Evolutionary conservation across 1,140 invertebrate species (phyloP), one percentile per base, ranked within the genome.

Genomic region (Cyclina sinensis): DNA sequence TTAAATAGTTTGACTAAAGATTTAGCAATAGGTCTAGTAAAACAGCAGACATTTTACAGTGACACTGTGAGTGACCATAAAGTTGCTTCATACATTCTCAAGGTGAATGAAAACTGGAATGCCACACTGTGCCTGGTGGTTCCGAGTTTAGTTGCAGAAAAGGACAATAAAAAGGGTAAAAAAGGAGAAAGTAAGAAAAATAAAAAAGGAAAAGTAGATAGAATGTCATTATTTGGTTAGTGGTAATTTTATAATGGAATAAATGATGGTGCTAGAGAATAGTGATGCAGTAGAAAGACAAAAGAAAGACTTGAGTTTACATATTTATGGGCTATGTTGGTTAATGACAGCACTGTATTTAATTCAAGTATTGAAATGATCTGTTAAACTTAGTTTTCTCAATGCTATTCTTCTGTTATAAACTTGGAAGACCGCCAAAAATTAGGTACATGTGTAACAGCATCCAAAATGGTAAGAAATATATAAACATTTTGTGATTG

Each of bases 161-260:
- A 16, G 16, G 35, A n/a, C 9, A 30, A 21, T 1, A 73, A 73
- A 39, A 51, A 82, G n/a, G n/a, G n/a, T n/a, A n/a, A n/a, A n/a
- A n/a, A n/a, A n/a, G n/a, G n/a, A 35, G 57, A 30, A 62, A n/a
- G 48, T 27, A 48, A 80, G 62, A 76, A 70, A 9, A 37, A 82
- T 14, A 57, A 83, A 39, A 80, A 76, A 48, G 59, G 51, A 80
- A 88, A 82, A 35, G 54, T 30, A 35, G 27, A 54, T 21, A 57
- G n/a, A 82, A 27, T 48, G 39, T 9, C 16, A 27, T 62, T 21
- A 24, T 62, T 62, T 24, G 24, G n/a, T n/a, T 18, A 62, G 21
- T 62, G 18, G 7, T 62, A 24, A 62, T 62, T 9, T 62, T 27
- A 62, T n/a, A n/a, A n/a, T n/a, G n/a, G n/a, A 27, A 27, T 27